phyloP scores from a whole-genome alignment of 1,140 invertebrate species.

The Globodera ellingtonae region DNA sequence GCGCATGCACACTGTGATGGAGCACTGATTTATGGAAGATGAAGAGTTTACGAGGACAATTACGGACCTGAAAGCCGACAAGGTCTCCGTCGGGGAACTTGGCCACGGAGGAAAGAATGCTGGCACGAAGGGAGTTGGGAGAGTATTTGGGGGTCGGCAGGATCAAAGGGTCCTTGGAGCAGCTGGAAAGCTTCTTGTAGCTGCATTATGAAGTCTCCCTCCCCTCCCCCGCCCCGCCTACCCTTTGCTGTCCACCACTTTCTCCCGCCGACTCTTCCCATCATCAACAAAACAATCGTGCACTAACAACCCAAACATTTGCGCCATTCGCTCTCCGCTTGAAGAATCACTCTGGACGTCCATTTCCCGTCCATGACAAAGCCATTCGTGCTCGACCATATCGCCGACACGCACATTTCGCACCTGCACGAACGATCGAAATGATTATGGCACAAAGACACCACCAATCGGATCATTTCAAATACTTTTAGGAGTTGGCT shows the following conservation, averaged over 20 bases:
- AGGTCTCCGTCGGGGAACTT: conserved; percentile 48
- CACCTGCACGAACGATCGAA: conserved; percentile 1
- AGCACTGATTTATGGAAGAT: conserved; percentile 15
- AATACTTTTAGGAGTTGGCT: too few relatives aligned
- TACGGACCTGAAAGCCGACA: conserved; percentile 34
- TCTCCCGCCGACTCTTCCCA: conserved; percentile 26
- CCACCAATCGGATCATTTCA: not conserved
- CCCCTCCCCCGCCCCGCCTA: not conserved
- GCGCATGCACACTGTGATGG: conserved; percentile 40
- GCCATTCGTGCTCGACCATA: conserved; percentile 39
- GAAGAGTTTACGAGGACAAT: not conserved
- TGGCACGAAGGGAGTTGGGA: conserved; percentile 28
- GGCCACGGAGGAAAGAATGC: conserved; percentile 31
- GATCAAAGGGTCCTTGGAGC: conserved; percentile 36
- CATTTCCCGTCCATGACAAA: conserved; percentile 20
- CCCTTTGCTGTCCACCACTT: conserved; percentile 34
- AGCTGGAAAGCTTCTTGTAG: conserved; percentile 19
- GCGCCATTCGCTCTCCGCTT: conserved; percentile 9
- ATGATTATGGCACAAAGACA: not conserved
- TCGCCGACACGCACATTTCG: conserved; percentile 44
- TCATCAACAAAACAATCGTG: conserved; percentile 42
- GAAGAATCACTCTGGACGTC: not conserved
- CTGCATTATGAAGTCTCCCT: not conserved
- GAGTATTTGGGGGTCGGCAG: conserved; percentile 41
- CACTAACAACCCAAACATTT: conserved; percentile 33